Evolutionary conservation across 2,113 vertebrate species (phyloP).

Genomic region (Ailuropoda melanoleuca): DNA sequence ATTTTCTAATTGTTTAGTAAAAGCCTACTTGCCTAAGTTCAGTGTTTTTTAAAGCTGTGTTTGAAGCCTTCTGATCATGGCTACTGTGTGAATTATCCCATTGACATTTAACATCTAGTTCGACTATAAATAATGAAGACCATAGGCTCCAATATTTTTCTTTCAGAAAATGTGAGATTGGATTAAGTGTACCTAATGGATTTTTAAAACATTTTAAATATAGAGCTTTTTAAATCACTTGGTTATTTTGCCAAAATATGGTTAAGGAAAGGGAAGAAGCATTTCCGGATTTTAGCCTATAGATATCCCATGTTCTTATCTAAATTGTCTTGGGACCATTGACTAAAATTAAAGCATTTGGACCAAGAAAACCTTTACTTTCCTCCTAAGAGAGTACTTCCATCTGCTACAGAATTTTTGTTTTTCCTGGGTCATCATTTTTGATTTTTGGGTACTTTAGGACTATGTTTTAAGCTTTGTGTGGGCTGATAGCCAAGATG

Average conservation of each 20-base stretch:
- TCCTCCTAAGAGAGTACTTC: constrained; percentile 44
- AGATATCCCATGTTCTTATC: not conserved
- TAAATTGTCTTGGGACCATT: not conserved
- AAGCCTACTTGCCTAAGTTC: not conserved
- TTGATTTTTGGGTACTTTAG: constrained; percentile 61
- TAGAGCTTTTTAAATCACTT: not conserved
- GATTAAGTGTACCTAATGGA: not conserved
- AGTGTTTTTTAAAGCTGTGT: not conserved
- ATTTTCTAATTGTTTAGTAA: constrained; percentile 2
- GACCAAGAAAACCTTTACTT: not conserved
- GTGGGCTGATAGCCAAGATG: constrained; percentile 38
- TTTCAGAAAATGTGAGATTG: not conserved
- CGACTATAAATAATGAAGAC: not conserved
- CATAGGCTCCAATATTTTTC: not conserved
- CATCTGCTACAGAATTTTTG: constrained; percentile 65
- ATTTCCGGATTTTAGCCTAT: not conserved
- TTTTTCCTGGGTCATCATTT: constrained; percentile 43
- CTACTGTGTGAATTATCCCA: not conserved
- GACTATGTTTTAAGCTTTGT: not conserved
- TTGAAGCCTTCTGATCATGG: not conserved
- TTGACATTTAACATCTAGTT: not conserved
- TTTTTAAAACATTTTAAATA: not conserved
- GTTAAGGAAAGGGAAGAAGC: not conserved
- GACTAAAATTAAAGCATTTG: constrained; percentile 5
- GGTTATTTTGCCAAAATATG: not conserved